Base-by-base conservation (phyloP, 2,888 invertebrate genomes). In the Chaitophorus viminalis region DNA sequence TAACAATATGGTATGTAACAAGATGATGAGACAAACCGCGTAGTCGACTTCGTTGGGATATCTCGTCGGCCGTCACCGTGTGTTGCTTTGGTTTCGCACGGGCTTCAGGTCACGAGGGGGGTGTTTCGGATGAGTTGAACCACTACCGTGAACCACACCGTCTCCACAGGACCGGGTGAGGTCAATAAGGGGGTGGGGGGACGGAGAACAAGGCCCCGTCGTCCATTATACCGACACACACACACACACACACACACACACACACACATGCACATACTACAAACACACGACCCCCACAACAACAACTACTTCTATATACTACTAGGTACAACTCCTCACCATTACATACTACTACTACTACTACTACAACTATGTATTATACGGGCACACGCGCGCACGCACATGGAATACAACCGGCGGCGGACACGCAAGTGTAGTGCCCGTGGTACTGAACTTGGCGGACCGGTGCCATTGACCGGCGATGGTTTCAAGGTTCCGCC, bases 401-500 rank as follows among this genome's bases (percentile, higher is more conserved):
- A 6, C 74, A 54, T 1, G 70, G 21, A 31, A 25, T 68, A 82
- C 46, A 68, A 74, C 74, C 87, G 81, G 74, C 81, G 79, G 74
- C 81, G 79, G 74, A 87, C 87, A 87, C 78, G 79, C 87, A 60
- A 87, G 79, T 65, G 74, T 65, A 75, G 68, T 85, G 84, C 84
- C 79, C 87, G 79, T 87, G 87, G 87, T 87, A 87, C 79, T 87
- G 87, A 87, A 87, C 87, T 87, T 87, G 87, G 87, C 81, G 87
- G 81, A 74, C 87, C 87, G 87, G 87, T 87, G 87, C 87, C 87
- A 87, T 87, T 87, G 87, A 87, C 87, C 87, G 87, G 81, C 87
- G 39, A 87, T 74, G 74, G 60, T 79, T 87, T 87, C 87, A 87
- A 87, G 87, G 87, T 87, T 87, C 87, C 74, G 46, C 46, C 46